These are phyloP conservation scores for Rhinella marina DNA, from an alignment of 2,797 vertebrate genomes.

Conservation along the genomic window DNA sequence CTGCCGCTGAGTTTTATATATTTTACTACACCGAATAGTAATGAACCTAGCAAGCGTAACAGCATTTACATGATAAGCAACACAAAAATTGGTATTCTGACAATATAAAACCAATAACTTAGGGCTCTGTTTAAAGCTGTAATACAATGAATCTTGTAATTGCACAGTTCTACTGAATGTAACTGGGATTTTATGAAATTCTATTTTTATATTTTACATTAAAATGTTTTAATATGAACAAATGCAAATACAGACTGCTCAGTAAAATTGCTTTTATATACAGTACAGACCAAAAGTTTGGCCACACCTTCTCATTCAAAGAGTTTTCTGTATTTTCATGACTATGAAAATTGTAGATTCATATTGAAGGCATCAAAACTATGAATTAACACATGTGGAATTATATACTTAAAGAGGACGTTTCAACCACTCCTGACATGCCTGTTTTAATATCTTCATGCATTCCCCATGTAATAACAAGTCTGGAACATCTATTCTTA, in stretches of 20 bases:
- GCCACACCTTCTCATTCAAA: too few relatives aligned
- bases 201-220: neutral
- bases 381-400: too few relatives aligned
- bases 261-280: neutral
- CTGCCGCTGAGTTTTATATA: slow-evolving; percentile 31
- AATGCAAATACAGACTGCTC: neutral
- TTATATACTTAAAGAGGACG: too few relatives aligned
- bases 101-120: slow-evolving; percentile 29
- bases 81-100: slow-evolving; percentile 42
- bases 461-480: too few relatives aligned
- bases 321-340: too few relatives aligned
- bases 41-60: slow-evolving; percentile 37
- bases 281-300: too few relatives aligned
- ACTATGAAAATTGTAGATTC: too few relatives aligned
- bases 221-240: neutral
- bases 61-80: slow-evolving; percentile 42
- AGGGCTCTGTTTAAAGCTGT: slow-evolving; percentile 36
- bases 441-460: too few relatives aligned
- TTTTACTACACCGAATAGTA: slow-evolving; percentile 33
- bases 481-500: too few relatives aligned
- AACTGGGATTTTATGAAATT: neutral
- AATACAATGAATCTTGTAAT: slow-evolving; percentile 33
- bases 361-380: too few relatives aligned
- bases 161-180: neutral
- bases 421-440: too few relatives aligned